Evolutionary conservation across 1,140 invertebrate genomes (phyloP).

Genomic region (Elymnias hypermnestra): DNA sequence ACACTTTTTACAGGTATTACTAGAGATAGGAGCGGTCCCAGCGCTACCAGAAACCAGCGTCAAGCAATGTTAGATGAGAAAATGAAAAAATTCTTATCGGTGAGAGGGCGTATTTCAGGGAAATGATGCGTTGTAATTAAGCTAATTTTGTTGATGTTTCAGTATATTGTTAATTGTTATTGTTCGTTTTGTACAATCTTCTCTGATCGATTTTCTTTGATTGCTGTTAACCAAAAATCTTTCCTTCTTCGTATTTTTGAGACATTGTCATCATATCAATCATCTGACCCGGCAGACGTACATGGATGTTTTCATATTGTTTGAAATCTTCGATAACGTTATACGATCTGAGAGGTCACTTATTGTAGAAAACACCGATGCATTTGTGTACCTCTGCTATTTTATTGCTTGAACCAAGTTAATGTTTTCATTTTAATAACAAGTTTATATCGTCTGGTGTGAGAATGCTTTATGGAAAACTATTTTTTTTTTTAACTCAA

Average conservation of each 20-base stretch:
- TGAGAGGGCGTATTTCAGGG: conserved; percentile 78
- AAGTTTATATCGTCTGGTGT: neutral
- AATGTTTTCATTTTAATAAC: conserved; percentile 1
- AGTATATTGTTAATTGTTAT: conserved; percentile 37
- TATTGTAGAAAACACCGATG: neutral
- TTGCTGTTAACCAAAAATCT: conserved; percentile 41
- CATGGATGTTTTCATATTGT: conserved; percentile 12
- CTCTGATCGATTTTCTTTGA: conserved; percentile 52
- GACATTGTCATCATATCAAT: conserved; percentile 22
- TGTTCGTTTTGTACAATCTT: conserved; percentile 52
- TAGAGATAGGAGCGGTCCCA: conserved; percentile 79
- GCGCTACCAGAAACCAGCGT: conserved; percentile 81
- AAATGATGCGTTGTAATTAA: conserved; percentile 60
- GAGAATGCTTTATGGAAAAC: conserved; percentile 5
- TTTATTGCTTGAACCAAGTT: conserved; percentile 51
- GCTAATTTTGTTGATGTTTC: conserved; percentile 62
- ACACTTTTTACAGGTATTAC: conserved; percentile 62
- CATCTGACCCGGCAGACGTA: conserved; percentile 22
- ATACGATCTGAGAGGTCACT: neutral
- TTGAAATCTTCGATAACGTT: neutral
- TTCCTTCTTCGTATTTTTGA: conserved; percentile 29
- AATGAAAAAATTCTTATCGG: conserved; percentile 96
- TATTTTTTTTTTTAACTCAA: neutral
- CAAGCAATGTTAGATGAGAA: conserved; percentile 93
- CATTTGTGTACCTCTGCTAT: conserved; percentile 22